These are phyloP conservation scores for Hydrozoanthus tunicans DNA, from an alignment of 64 coral and sea anemone species.

Conservation along the genomic window DNA sequence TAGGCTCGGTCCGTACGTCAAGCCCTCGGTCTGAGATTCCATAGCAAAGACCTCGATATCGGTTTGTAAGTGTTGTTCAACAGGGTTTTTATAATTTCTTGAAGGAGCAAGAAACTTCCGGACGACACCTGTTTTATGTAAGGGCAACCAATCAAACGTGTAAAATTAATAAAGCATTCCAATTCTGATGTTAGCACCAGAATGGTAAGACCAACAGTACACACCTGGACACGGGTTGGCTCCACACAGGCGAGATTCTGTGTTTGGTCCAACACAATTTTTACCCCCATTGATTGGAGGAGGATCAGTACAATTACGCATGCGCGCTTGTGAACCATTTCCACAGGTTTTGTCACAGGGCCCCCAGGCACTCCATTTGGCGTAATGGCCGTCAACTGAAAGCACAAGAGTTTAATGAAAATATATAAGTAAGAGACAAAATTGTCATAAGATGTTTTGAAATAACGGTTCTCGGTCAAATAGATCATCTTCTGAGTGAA, in stretches of 20 bases:
- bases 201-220: background rate
- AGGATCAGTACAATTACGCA: conserved; percentile 23
- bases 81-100: too few species aligned
- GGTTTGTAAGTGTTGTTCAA: too few species aligned
- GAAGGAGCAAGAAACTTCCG: too few species aligned
- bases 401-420: background rate
- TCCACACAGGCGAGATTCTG: background rate
- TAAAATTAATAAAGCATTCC: too few species aligned
- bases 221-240: conserved; percentile 5
- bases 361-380: background rate
- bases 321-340: background rate
- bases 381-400: conserved; percentile 33
- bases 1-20: too few species aligned
- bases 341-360: conserved; percentile 22
- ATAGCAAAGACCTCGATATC: too few species aligned
- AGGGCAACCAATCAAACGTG: too few species aligned
- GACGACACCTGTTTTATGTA: too few species aligned
- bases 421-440: background rate
- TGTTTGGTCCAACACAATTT: background rate
- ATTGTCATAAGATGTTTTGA: background rate
- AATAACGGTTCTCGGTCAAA: too few species aligned
- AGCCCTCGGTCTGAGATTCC: too few species aligned
- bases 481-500: too few species aligned
- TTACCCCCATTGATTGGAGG: conserved; percentile 26
- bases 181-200: background rate